Conservation (phyloP, 1,140 invertebrate species). For the Drosophila kikkawai region DNA sequence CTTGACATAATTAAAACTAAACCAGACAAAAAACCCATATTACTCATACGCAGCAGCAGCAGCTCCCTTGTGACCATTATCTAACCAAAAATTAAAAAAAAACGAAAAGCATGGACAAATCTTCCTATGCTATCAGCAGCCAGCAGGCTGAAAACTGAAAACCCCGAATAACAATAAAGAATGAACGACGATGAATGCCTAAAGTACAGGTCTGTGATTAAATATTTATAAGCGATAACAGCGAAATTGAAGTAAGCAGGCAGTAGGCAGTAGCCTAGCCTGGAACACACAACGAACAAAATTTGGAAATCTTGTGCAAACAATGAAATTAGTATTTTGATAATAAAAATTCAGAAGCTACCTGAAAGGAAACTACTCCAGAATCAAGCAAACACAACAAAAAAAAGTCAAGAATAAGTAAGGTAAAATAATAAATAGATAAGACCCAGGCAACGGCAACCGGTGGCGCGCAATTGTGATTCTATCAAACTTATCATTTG, state of each 20-base stretch:
- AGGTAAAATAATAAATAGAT: slow-evolving; percentile 73
- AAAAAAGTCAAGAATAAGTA: slow-evolving; percentile 22
- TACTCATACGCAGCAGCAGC: slow-evolving; percentile 66
- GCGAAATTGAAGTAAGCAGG: slow-evolving; percentile 62
- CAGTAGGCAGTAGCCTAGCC: not conserved
- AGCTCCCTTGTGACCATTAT: slow-evolving; percentile 36
- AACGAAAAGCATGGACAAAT: slow-evolving; percentile 27
- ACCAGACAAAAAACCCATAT: slow-evolving; percentile 19
- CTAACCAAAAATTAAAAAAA: slow-evolving; percentile 27
- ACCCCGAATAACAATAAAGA: slow-evolving; percentile 43
- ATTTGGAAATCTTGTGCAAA: slow-evolving; percentile 78
- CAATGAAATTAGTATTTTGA: slow-evolving; percentile 84
- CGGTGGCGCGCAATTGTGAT: slow-evolving; percentile 69
- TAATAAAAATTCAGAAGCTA: slow-evolving; percentile 83
- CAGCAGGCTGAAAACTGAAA: slow-evolving; percentile 32
- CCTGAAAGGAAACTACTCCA: slow-evolving; percentile 60
- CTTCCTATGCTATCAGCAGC: slow-evolving; percentile 39
- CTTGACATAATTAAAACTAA: slow-evolving; percentile 75
- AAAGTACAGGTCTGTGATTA: slow-evolving; percentile 82
- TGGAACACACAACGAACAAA: slow-evolving; percentile 18
- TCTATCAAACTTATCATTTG: slow-evolving; percentile 81
- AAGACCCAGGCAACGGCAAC: slow-evolving; percentile 39
- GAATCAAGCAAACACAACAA: slow-evolving; percentile 35
- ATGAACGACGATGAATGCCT: slow-evolving; percentile 50
- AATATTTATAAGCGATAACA: slow-evolving; percentile 82